phyloP scores from a whole-genome alignment of 2,888 invertebrate species.

The Abrostola triplasia region DNA sequence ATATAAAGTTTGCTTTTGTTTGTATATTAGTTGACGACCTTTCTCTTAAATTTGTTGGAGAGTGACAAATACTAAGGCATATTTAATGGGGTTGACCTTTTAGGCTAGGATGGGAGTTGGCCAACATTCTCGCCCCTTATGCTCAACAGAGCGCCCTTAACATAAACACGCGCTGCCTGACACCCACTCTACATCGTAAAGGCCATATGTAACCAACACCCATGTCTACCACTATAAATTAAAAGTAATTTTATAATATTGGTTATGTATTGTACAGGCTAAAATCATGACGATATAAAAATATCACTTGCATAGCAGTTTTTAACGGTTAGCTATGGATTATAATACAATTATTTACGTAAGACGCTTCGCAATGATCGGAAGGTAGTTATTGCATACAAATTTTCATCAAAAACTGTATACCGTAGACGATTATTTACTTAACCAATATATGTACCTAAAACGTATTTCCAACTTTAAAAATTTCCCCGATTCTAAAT shows the following conservation, averaged over 20 bases:
- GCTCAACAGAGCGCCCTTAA: not conserved
- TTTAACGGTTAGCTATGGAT: no score
- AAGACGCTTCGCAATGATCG: no score
- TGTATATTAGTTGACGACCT: not conserved
- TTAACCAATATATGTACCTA: no score
- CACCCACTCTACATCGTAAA: constrained; percentile 21
- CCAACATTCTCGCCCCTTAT: constrained; percentile 5
- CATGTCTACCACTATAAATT: constrained; percentile 13
- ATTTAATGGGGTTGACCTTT: constrained; percentile 28
- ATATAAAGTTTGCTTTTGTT: not conserved
- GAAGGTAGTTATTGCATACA: no score
- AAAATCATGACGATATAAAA: no score
- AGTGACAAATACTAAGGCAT: constrained; percentile 23
- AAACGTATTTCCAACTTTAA: no score
- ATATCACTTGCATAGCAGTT: no score
- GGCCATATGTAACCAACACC: constrained; percentile 26
- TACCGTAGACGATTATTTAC: no score
- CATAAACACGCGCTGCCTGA: not conserved
- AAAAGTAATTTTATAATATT: constrained; percentile 16
- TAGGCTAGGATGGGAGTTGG: not conserved
- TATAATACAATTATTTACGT: no score
- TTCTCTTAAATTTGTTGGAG: not conserved
- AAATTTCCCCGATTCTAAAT: no score
- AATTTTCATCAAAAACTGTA: no score
- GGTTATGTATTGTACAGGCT: not conserved